Conservation (phyloP, 2,113 vertebrate genomes). For the Pavo muticus region DNA sequence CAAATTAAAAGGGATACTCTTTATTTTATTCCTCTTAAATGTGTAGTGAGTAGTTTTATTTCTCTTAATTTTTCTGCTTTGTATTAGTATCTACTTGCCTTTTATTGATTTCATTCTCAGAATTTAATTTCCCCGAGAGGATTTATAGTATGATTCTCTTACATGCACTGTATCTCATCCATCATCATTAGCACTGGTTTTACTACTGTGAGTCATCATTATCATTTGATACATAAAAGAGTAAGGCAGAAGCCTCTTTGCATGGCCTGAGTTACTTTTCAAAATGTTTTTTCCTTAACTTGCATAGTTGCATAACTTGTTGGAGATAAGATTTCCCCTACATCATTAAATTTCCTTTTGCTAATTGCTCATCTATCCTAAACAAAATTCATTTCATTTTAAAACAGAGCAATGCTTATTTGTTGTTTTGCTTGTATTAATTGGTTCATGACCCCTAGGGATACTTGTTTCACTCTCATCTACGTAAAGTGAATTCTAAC, state of each 20-base stretch:
- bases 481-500: neutral
- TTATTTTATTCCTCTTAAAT: neutral
- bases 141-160: neutral
- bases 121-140: slow-evolving; percentile 7
- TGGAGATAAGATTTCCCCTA: neutral
- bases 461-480: neutral
- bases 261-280: neutral
- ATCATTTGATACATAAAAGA: neutral
- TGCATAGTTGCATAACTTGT: neutral
- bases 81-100: neutral
- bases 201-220: neutral
- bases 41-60: neutral
- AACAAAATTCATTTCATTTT: neutral
- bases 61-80: neutral
- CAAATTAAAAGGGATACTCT: neutral
- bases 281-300: neutral
- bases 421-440: slow-evolving; percentile 20
- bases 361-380: neutral
- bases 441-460: neutral
- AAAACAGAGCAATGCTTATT: neutral
- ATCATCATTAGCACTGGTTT: neutral
- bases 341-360: neutral
- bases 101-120: slow-evolving; percentile 26
- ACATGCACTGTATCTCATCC: neutral
- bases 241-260: neutral